Evolutionary conservation across 2,888 invertebrate genomes (phyloP), one percentile per base, ranked within the genome.

Genomic region (Agrenia bidenticulata): DNA sequence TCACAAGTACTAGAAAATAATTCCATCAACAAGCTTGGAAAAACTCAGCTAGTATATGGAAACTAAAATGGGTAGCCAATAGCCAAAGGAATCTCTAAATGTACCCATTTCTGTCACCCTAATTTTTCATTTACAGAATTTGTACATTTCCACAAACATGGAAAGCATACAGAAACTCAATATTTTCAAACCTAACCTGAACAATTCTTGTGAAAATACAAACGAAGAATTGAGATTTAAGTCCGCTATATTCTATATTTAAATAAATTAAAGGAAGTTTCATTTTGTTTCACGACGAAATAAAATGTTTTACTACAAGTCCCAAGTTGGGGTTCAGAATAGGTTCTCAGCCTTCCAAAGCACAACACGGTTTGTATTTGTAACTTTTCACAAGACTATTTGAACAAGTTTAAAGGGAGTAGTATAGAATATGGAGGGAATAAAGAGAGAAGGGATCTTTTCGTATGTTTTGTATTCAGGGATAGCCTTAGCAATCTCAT

Each of bases 51-150:
- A n/a, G n/a, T n/a, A n/a, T n/a, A n/a, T n/a, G n/a, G n/a, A n/a
- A n/a, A n/a, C n/a, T n/a, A n/a, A n/a, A n/a, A n/a, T n/a, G n/a
- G n/a, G n/a, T n/a, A n/a, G n/a, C n/a, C n/a, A 32, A 11, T 4
- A 32, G 15, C 45, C 45, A 5, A 45, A 45, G 5, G 45, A 17
- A 19, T 9, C 45, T n/a, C 4, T n/a, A 45, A 17, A 45, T 17
- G 45, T 5, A 45, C 5, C 45, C 45, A 45, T 45, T 45, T 19
- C 45, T 45, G 45, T 45, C 45, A 45, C 45, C 45, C 45, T 45
- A 15, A 45, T 19, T 11, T 19, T 17, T 45, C 45, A 7, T 39
- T 39, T 39, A 45, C 5, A 45, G 32, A 4, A 32, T 32, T 32
- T 32, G 9, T 45, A 45, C 45, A 17, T 45, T 45, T 19, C n/a